These are phyloP conservation scores for Melanotaenia duboulayi DNA, from an alignment of 2,113 vertebrate genomes.

Conservation along the genomic window DNA sequence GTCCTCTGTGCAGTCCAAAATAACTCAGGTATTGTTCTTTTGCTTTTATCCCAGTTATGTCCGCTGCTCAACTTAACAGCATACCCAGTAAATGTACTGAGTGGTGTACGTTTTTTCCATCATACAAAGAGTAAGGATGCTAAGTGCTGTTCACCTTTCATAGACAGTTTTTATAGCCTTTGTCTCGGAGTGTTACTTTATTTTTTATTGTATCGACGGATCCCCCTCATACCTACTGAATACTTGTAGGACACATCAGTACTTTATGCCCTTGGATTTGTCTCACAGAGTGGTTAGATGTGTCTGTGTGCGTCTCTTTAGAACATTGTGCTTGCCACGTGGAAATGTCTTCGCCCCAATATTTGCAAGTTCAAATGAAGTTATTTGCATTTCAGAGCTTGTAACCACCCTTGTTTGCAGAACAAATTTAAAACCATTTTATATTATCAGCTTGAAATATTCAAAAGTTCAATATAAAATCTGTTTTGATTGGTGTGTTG, in stretches of 20 bases:
- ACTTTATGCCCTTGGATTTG: not conserved
- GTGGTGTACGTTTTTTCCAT: slow-evolving; percentile 33
- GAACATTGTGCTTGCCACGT: not conserved
- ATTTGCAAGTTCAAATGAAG: too few relatives aligned
- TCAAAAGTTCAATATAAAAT: too few relatives aligned
- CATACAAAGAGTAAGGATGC: slow-evolving; percentile 3
- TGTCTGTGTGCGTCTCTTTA: not conserved
- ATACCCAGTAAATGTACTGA: slow-evolving; percentile 12
- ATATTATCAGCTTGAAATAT: too few relatives aligned
- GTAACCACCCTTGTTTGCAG: too few relatives aligned
- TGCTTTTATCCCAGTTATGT: slow-evolving; percentile 38
- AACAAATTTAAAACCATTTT: too few relatives aligned
- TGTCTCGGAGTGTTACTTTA: slow-evolving; percentile 11
- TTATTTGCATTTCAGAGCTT: too few relatives aligned
- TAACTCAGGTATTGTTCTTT: slow-evolving; percentile 92
- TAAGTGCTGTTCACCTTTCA: slow-evolving; percentile 39
- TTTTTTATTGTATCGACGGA: slow-evolving; percentile 18
- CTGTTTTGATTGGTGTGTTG: too few relatives aligned
- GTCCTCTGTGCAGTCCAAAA: slow-evolving; percentile 97
- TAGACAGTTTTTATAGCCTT: slow-evolving; percentile 33
- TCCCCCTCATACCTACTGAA: not conserved
- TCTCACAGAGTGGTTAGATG: not conserved
- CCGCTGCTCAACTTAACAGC: slow-evolving; percentile 30
- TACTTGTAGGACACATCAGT: not conserved
- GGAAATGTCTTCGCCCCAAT: not conserved